Evolutionary conservation across 2,888 invertebrate genomes (phyloP).

Genomic region (Pharmacophagus antenor): DNA sequence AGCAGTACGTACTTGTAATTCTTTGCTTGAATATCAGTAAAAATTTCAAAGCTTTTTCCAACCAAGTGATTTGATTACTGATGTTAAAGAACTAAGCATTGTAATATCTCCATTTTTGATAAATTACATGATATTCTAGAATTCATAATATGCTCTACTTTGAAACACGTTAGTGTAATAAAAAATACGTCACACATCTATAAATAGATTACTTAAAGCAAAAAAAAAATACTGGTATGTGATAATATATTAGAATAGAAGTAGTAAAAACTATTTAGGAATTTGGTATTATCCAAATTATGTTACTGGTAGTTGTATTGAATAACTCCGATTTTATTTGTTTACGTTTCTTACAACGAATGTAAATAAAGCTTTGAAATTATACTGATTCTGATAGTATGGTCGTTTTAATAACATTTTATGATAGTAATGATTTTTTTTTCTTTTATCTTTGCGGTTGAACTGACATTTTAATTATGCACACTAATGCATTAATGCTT

Average conservation of each 20-base stretch:
- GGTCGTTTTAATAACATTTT: not conserved
- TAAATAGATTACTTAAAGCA: slow-evolving; percentile 6
- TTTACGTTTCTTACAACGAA: slow-evolving; percentile 1
- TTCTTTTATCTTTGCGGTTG: slow-evolving; percentile 14
- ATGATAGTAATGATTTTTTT: too few species aligned
- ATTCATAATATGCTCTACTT: not conserved
- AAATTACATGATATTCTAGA: not conserved
- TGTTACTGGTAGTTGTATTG: not conserved
- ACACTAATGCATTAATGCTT: slow-evolving; percentile 33
- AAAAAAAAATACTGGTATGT: slow-evolving; percentile 1
- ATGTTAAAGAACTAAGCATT: not conserved
- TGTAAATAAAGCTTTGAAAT: slow-evolving; percentile 28
- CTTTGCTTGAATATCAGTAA: slow-evolving; percentile 40
- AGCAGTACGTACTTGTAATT: slow-evolving; percentile 40
- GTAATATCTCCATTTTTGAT: not conserved
- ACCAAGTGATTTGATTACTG: slow-evolving; percentile 6
- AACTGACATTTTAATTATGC: slow-evolving; percentile 24
- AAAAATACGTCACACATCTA: not conserved
- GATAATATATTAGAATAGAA: not conserved
- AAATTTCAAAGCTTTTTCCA: slow-evolving; percentile 43
- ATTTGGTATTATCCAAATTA: too few species aligned
- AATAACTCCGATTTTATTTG: not conserved
- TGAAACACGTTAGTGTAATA: not conserved
- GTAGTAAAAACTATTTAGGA: not conserved
- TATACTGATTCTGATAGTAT: slow-evolving; percentile 12